Conservation (phyloP, 2,888 invertebrate species). For the Terebella lapidaria region DNA sequence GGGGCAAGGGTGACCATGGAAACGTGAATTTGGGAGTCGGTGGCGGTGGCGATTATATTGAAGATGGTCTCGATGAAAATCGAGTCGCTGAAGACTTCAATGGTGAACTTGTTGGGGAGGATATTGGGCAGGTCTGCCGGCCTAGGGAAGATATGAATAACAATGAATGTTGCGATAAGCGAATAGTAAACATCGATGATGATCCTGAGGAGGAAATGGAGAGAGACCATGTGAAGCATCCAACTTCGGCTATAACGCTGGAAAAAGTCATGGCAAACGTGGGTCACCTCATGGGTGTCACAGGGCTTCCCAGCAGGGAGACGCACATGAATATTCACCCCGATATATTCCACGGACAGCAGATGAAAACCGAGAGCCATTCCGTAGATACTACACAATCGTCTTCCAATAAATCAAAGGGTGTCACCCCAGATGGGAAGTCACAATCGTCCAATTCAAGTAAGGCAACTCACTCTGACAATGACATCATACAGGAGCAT, state of each 20-base stretch:
- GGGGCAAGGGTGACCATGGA: slow-evolving; percentile 5
- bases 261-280: not conserved
- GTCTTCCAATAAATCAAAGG: not conserved
- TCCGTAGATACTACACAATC: not conserved
- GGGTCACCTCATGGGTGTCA: not conserved
- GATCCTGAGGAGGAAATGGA: not conserved
- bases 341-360: not conserved
- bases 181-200: not conserved
- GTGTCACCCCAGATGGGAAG: not conserved
- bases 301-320: no score
- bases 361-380: slow-evolving; percentile 3
- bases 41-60: not conserved
- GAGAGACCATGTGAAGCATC: not conserved
- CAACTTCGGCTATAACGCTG: not conserved
- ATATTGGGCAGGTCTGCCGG: not conserved
- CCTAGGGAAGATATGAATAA: not conserved
- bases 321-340: not conserved
- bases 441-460: not conserved
- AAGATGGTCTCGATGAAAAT: no score
- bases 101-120: not conserved
- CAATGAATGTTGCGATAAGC: not conserved
- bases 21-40: not conserved
- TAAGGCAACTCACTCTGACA: not conserved
- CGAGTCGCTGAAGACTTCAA: no score
- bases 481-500: slow-evolving; percentile 13